These are phyloP conservation scores for Bruchidius siliquastri DNA, from an alignment of 2,888 invertebrate genomes.

Conservation along the genomic window DNA sequence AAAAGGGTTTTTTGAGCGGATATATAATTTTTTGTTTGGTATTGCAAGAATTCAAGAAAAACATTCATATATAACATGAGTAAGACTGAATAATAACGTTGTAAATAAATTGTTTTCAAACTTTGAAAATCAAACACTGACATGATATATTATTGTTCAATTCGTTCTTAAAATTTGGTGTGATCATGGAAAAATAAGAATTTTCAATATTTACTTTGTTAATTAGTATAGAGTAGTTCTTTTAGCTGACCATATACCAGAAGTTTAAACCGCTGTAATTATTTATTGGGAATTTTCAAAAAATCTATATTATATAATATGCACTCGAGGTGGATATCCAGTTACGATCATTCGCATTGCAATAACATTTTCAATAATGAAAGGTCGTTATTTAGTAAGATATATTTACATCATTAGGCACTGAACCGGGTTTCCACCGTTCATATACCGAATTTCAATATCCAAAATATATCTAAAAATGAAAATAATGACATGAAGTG, in stretches of 20 bases:
- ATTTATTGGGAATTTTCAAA: too few species aligned
- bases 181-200: slow-evolving; percentile 4
- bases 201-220: slow-evolving; percentile 5
- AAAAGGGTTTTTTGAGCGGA: too few species aligned
- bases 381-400: too few species aligned
- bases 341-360: too few species aligned
- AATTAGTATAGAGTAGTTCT: slow-evolving; percentile 6
- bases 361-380: too few species aligned
- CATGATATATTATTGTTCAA: slow-evolving; percentile 27
- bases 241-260: slow-evolving; percentile 19
- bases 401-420: too few species aligned
- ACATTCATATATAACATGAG: slow-evolving; percentile 17
- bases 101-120: slow-evolving; percentile 26
- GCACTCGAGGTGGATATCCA: too few species aligned
- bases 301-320: too few species aligned
- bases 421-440: too few species aligned
- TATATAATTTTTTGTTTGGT: background rate
- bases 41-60: background rate
- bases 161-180: slow-evolving; percentile 12
- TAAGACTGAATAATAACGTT: slow-evolving; percentile 32
- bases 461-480: background rate
- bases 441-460: background rate
- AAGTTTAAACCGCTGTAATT: too few species aligned
- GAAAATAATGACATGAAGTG: background rate
- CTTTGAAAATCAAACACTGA: slow-evolving; percentile 21